Base-by-base conservation (phyloP, 1,140 invertebrate genomes). In the Caligus rogercresseyi region DNA sequence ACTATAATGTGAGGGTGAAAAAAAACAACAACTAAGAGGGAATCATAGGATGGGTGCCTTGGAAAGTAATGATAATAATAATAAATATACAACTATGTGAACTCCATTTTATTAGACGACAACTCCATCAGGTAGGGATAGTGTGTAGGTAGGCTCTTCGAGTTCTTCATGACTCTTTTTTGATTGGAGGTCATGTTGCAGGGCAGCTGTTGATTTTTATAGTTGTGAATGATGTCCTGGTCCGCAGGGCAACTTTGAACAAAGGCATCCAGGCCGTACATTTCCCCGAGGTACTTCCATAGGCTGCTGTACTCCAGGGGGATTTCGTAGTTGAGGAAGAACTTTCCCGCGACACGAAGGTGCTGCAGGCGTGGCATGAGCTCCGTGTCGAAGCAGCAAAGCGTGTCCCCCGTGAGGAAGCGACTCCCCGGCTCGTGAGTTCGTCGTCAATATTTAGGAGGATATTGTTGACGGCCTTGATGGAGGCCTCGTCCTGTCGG, bases 351-450 rank as follows among this genome's bases (percentile, higher is more conserved):
- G 57, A 99, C 89, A 72, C 93, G 84, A 71, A 99, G 95, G 75
- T 98, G 95, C 75, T 98, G 95, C 25, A 99, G 77, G 69, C 93
- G 83, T 26, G 95, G 94, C 90, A 99, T 96, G 61, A 99, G 77
- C 74, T 97, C 92, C 73, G 94, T 98, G 74, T 99, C 95, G 73
- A 97, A 97, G 73, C 93, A 97, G 71, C 93, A 96, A 83, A 98
- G 89, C 14, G 89, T 89, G 72, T 97, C 89, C 25, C 92, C 91
- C 25, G 92, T 92, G 43, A 98, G 78, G 78, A 97, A 99, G 58
- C 89, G 81, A 23, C 87, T 91, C 43, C 78, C 67, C 88, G 82
- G 70, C 82, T 81, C 19, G 83, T 85, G 65, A 94, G 75, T 70
- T 92, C 84, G 61, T 85, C 85, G 71, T 93, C 85, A 70, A 94